Conservation (phyloP, 2,888 invertebrate genomes). For the Nematopogon swammerdamellus region DNA sequence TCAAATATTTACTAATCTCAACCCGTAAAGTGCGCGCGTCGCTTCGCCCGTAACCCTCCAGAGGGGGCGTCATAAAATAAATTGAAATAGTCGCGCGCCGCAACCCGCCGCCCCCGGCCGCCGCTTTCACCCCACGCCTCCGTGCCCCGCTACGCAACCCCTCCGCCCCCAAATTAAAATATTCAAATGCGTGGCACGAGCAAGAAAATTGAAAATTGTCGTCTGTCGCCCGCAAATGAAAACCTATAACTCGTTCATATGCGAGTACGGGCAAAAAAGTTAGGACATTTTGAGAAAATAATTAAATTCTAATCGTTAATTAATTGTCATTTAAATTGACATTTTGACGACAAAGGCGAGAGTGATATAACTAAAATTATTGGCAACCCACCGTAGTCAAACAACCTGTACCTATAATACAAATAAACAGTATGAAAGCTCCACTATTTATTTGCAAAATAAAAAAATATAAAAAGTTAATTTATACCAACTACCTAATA, state of each 20-base stretch:
- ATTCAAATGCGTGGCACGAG: conserved; percentile 59
- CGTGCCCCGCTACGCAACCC: too few species aligned
- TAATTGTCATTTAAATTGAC: too few species aligned
- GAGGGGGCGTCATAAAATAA: conserved; percentile 50
- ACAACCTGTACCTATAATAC: too few species aligned
- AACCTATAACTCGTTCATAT: conserved; percentile 43
- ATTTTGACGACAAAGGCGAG: too few species aligned
- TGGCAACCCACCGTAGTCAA: too few species aligned
- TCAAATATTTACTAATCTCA: conserved; percentile 58
- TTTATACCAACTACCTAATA: too few species aligned
- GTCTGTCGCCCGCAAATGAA: conserved; percentile 58
- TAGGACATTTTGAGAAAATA: too few species aligned
- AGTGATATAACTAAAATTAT: too few species aligned
- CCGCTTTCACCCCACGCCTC: background rate
- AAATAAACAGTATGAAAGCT: too few species aligned
- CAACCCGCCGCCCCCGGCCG: background rate
- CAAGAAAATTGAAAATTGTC: conserved; percentile 59
- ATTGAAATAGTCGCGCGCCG: conserved; percentile 55
- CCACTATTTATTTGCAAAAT: too few species aligned
- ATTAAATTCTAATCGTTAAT: too few species aligned
- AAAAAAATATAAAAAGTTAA: too few species aligned
- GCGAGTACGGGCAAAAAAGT: background rate
- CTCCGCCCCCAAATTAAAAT: conserved; percentile 53
- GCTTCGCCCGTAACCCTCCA: conserved; percentile 23
- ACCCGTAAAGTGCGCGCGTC: conserved; percentile 43